These are phyloP conservation scores for Helleia helle DNA, from an alignment of 2,888 invertebrate species.

Conservation along the genomic window DNA sequence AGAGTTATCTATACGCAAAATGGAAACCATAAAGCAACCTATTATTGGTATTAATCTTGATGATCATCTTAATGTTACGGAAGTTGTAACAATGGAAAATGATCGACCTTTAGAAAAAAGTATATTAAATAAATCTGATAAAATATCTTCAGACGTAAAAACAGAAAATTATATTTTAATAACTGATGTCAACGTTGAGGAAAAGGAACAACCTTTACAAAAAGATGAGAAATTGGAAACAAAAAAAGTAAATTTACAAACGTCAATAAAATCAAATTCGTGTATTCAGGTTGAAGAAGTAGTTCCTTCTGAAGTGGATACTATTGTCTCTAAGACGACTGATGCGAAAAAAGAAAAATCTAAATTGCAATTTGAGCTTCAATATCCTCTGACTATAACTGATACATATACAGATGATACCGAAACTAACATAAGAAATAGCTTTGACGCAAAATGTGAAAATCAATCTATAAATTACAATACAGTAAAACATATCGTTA, in stretches of 20 bases:
- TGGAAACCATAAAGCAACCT: constrained; percentile 24
- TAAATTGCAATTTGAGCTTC: constrained; percentile 30
- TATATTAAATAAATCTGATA: constrained; percentile 28
- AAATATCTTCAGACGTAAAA: constrained; percentile 27
- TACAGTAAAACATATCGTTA: constrained; percentile 38
- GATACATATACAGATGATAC: constrained; percentile 40
- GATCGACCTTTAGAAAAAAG: constrained; percentile 28
- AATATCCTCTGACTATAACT: constrained; percentile 39
- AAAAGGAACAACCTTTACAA: constrained; percentile 47
- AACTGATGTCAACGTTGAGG: constrained; percentile 59
- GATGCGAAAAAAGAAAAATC: constrained; percentile 30
- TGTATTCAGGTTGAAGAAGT: constrained; percentile 40
- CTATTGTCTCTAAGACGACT: constrained; percentile 21
- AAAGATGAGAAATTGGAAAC: constrained; percentile 18
- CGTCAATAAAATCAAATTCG: constrained; percentile 30
- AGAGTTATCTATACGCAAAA: constrained; percentile 25
- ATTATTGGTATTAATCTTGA: constrained; percentile 33
- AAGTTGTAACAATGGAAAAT: constrained; percentile 32
- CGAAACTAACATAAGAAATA: constrained; percentile 31
- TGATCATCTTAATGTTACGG: constrained; percentile 29
- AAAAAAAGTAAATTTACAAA: constrained; percentile 25
- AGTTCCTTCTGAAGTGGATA: constrained; percentile 35
- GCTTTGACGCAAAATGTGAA: constrained; percentile 23
- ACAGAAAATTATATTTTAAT: constrained; percentile 69
- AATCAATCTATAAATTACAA: constrained; percentile 35